Base-by-base conservation (phyloP, 2,113 vertebrate genomes). In the Corythaeola cristata region DNA sequence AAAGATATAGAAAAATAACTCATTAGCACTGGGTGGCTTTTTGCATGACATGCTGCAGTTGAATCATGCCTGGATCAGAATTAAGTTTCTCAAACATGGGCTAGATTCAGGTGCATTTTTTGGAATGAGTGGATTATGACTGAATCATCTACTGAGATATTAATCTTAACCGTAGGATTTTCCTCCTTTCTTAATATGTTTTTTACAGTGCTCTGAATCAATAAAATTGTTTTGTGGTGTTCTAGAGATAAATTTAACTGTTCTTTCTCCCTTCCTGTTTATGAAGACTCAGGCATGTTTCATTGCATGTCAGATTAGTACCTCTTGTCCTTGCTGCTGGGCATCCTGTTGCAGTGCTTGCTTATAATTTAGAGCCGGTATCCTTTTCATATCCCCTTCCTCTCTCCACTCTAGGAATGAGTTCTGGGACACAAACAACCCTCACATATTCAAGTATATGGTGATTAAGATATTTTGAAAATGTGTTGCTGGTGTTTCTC, bases 1-100 rank as follows among this genome's bases (percentile, higher is more conserved):
- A 90, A 94, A 88, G 58, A 58, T 76, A 58, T 11, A 86, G 55
- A 78, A 95, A 89, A 96, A 88, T 80, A 92, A 52, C 93, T 95
- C 22, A 52, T 93, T 96, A 95, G 68, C 86, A 87, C 69, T 92
- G 27, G 20, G 59, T 93, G 84, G 44, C 39, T 93, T 94, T 90
- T 82, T 91, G 68, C 39, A 53, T 87, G 83, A 82, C 64, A 77
- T 60, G 53, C 55, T 77, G 85, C 55, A 37, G 76, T 45, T 95
- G 90, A 94, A 78, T 96, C 74, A 67, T 33, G 39, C 19, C 3
- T 88, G 72, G 47, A 89, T 84, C 76, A 90, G 73, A 93, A 92
- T 84, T 73, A 72, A 66, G 41, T 92, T 93, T 90, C 56, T 81
- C 60, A 71, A 35, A 75, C 39, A 84, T 3, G 33, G 59, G 56